phyloP scores from a whole-genome alignment of 2,113 vertebrate genomes.

The Rhipidura dahli region DNA sequence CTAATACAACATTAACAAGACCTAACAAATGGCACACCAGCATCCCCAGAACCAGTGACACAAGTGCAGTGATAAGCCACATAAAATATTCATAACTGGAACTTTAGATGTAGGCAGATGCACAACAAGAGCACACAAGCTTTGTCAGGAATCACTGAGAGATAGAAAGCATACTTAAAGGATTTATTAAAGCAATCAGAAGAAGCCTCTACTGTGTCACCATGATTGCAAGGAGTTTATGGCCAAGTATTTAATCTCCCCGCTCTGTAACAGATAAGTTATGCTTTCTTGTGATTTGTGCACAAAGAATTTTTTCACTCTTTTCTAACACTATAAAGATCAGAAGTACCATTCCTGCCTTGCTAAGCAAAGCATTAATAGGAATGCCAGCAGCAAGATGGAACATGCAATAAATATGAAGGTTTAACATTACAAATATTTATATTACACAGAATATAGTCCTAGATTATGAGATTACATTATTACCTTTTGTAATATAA shows the following conservation, averaged over 20 bases:
- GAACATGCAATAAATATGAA: constrained; percentile 67
- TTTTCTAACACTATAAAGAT: constrained; percentile 34
- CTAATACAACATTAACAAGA: constrained; percentile 47
- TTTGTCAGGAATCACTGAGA: constrained; percentile 68
- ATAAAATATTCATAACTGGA: constrained; percentile 72
- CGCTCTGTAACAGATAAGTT: constrained; percentile 65
- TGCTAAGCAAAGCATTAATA: constrained; percentile 59
- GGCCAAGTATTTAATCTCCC: constrained; percentile 69
- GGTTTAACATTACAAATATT: constrained; percentile 50
- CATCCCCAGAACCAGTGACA: constrained; percentile 19
- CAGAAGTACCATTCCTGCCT: constrained; percentile 55
- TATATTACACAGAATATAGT: constrained; percentile 34
- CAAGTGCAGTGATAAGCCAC: constrained; percentile 45
- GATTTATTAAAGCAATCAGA: constrained; percentile 77
- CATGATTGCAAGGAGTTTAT: constrained; percentile 73
- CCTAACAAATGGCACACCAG: constrained; percentile 29
- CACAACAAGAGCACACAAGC: constrained; percentile 59
- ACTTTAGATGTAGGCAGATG: constrained; percentile 63
- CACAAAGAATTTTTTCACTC: constrained; percentile 71
- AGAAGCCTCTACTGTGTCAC: constrained; percentile 51
- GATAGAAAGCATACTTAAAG: constrained; percentile 71
- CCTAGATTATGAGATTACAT: constrained; percentile 43
- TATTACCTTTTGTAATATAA: constrained; percentile 50
- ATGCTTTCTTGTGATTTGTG: constrained; percentile 67
- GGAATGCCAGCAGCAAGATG: constrained; percentile 50